Evolutionary conservation across 2,113 vertebrate species (phyloP).

Genomic region (Chrysochloris asiatica): DNA sequence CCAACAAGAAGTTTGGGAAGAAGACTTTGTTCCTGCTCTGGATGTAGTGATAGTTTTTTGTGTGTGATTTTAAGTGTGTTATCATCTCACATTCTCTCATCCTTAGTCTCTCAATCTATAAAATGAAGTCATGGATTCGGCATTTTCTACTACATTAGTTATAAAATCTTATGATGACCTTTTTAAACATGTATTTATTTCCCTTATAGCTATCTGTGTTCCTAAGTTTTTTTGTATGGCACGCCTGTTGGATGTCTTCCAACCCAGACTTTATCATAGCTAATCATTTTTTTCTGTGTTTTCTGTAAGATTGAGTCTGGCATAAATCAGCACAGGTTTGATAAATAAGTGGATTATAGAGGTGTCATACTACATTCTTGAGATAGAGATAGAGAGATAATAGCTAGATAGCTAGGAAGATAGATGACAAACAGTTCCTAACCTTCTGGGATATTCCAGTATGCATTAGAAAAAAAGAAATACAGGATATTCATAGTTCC

Average conservation of each 20-base stretch:
- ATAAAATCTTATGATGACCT: neutral
- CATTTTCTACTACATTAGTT: neutral
- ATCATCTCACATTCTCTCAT: neutral
- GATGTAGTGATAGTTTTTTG: neutral
- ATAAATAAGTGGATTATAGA: neutral
- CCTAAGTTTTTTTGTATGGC: neutral
- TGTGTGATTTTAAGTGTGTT: neutral
- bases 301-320: neutral
- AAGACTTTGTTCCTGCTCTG: neutral
- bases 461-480: neutral
- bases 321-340: neutral
- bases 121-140: neutral
- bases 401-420: neutral
- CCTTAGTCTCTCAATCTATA: neutral
- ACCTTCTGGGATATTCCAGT: neutral
- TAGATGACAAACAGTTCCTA: neutral
- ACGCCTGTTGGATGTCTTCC: neutral
- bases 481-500: neutral
- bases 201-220: neutral
- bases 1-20: neutral
- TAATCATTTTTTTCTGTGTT: conserved; percentile 3
- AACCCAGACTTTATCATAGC: neutral
- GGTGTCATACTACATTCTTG: neutral
- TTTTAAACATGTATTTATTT: neutral
- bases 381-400: neutral